Evolutionary conservation across 2,113 vertebrate genomes (phyloP).

Genomic region (Pycnonotus jocosus): DNA sequence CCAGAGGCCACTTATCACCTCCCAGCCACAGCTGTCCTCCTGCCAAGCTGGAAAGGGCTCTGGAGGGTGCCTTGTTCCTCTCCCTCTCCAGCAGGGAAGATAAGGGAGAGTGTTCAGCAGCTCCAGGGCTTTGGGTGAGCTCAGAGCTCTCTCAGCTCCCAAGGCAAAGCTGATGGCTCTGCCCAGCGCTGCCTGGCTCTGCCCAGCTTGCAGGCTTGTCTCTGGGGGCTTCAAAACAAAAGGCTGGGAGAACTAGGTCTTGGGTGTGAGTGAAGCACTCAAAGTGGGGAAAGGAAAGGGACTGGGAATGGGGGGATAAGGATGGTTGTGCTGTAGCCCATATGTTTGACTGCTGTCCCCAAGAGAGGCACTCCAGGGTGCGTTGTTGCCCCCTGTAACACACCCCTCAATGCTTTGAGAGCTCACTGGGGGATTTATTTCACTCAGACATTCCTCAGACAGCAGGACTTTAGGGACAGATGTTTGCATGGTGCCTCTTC

Average conservation of each 20-base stretch:
- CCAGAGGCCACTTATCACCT: background rate
- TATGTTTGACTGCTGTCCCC: background rate
- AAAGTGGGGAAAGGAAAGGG: background rate
- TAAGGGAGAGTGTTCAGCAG: background rate
- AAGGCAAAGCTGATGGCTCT: background rate
- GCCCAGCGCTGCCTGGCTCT: background rate
- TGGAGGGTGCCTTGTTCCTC: background rate
- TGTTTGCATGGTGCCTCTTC: background rate
- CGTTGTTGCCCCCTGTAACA: background rate
- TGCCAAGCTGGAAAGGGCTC: background rate
- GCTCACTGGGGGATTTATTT: background rate
- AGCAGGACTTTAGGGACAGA: background rate
- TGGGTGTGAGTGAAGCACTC: background rate
- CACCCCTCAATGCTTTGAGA: background rate
- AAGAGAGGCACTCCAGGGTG: background rate
- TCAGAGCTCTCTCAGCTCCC: background rate
- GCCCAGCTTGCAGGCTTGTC: background rate
- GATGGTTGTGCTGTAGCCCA: accelerated
- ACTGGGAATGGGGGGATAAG: accelerated
- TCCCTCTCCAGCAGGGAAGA: background rate
- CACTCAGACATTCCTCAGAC: accelerated
- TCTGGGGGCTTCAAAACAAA: background rate
- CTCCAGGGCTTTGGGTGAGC: background rate
- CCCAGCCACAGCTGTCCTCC: background rate
- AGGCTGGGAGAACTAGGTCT: background rate